Evolutionary conservation across 2,113 vertebrate species (phyloP).

Genomic region (Phocoena phocoena): DNA sequence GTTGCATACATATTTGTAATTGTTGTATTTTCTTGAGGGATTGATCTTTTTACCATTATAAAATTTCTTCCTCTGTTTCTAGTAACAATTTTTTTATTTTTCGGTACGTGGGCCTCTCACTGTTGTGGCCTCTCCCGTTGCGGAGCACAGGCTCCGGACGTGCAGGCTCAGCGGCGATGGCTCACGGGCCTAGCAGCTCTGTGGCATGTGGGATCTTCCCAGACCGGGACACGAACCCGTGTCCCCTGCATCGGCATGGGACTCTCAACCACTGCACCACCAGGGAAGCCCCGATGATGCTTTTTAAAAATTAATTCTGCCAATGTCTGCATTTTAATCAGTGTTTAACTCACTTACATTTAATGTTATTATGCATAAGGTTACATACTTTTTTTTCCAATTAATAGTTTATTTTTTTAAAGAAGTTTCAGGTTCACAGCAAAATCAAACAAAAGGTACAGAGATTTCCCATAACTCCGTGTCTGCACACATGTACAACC

Average conservation of each 20-base stretch:
- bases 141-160: no score
- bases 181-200: no score
- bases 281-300: neutral
- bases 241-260: no score
- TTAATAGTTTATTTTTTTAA: neutral
- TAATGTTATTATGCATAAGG: neutral
- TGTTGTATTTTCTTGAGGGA: neutral
- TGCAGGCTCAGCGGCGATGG: no score
- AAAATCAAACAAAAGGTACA: neutral
- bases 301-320: neutral
- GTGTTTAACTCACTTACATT: neutral
- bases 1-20: neutral
- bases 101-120: accelerated
- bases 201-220: no score
- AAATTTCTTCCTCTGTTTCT: neutral
- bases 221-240: no score
- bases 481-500: neutral
- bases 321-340: neutral
- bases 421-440: neutral
- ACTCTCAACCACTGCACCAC: no score
- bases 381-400: neutral
- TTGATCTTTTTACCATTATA: neutral
- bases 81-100: neutral
- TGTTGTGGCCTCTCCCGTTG: no score
- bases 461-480: neutral